These are phyloP conservation scores for Amiota communis DNA, from an alignment of 2,888 invertebrate genomes.

Conservation along the genomic window DNA sequence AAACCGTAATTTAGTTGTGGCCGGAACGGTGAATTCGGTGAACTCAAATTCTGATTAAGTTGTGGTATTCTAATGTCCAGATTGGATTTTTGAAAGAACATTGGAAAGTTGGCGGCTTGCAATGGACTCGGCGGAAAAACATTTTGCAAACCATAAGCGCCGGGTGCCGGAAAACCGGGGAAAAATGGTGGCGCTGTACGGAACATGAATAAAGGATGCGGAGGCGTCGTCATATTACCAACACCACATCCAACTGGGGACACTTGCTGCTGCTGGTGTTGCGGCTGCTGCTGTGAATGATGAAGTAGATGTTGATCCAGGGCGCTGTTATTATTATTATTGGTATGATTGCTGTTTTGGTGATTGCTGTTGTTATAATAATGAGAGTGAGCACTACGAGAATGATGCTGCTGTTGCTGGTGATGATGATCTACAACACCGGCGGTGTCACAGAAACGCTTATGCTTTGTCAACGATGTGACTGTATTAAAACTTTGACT, in stretches of 20 bases:
- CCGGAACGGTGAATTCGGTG: slow-evolving; percentile 51
- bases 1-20: slow-evolving; percentile 55
- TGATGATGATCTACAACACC: slow-evolving; percentile 50
- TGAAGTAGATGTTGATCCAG: slow-evolving; percentile 49
- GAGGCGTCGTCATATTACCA: slow-evolving; percentile 74
- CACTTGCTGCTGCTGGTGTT: slow-evolving; percentile 69
- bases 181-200: slow-evolving; percentile 80
- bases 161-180: slow-evolving; percentile 75
- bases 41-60: slow-evolving; percentile 65
- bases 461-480: slow-evolving; percentile 94
- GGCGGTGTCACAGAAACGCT: slow-evolving; percentile 94
- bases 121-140: slow-evolving; percentile 76
- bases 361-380: slow-evolving; percentile 50
- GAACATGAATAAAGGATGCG: slow-evolving; percentile 82
- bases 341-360: slow-evolving; percentile 72
- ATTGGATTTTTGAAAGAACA: slow-evolving; percentile 76
- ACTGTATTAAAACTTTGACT: slow-evolving; percentile 93
- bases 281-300: slow-evolving; percentile 74
- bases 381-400: slow-evolving; percentile 27
- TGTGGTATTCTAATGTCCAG: slow-evolving; percentile 75
- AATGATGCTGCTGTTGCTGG: slow-evolving; percentile 44
- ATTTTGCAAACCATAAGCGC: slow-evolving; percentile 74
- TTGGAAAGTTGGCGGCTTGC: slow-evolving; percentile 72
- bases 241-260: slow-evolving; percentile 55
- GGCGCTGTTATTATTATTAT: slow-evolving; percentile 70